Evolutionary conservation across 2,888 invertebrate species (phyloP), one percentile per base, ranked within the genome.

Genomic region (Tineola bisselliella): DNA sequence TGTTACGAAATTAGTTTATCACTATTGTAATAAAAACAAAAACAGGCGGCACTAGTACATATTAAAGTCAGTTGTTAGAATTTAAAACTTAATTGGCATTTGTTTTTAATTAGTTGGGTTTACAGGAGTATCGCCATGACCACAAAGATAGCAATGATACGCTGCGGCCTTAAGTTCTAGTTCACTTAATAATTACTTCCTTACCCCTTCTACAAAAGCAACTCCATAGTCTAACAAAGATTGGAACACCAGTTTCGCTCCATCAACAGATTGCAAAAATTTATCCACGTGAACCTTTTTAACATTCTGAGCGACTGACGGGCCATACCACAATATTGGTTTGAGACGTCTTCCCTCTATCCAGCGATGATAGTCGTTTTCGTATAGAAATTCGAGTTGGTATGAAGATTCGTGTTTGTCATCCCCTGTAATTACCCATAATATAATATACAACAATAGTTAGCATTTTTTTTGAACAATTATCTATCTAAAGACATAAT

Each of bases 331-430:
- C 2, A 88, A 65, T 6, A 73, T 54, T 0, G 79, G 79, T 15
- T 69, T 74, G 0, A 77, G 62, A 62, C 68, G 71, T 44, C 75
- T 71, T n/a, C 70, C 69, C 52, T 74, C 69, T 13, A 67, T 77
- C 79, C 84, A 83, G 10, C 68, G 70, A 25, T 69, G 67, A 62
- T 76, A 77, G 18, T 79, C 73, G 62, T 77, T 82, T 65, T 79
- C 72, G 60, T 63, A 65, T 13, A 91, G 70, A 70, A 90, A 90
- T 0, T 84, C 73, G 0, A 84, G 65, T 30, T 77, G 64, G 66
- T 88, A 91, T 4, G 63, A 68, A 0, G 91, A 90, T 65, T 76
- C 66, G 66, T 92, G 91, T 0, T 75, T 74, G 70, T 91, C 91
- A 58, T 75, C 81, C 91, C 91, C 91, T 91, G 66, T 62, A 79